These are phyloP conservation scores for Thalassarche chlororhynchos DNA, from an alignment of 2,113 vertebrate species.

Conservation along the genomic window DNA sequence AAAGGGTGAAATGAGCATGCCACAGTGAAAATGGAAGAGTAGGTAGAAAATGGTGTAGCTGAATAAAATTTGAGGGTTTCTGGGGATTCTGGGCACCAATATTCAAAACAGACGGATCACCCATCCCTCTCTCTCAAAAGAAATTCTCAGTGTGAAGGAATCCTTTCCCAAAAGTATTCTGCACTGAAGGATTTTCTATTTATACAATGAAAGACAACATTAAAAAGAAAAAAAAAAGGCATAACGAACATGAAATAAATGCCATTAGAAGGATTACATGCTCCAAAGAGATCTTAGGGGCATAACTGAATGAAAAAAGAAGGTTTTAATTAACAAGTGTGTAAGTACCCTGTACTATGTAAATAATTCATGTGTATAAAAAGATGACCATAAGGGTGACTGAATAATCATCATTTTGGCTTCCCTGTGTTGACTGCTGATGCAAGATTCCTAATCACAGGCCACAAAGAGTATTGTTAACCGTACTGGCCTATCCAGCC, in stretches of 20 bases:
- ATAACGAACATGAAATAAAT: constrained; percentile 15
- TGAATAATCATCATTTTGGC: background rate
- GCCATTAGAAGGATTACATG: background rate
- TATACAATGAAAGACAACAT: background rate
- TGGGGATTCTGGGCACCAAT: background rate
- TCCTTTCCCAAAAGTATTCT: background rate
- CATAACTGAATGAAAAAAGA: background rate
- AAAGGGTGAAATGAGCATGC: background rate
- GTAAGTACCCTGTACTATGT: background rate
- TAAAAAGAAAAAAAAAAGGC: too few relatives aligned
- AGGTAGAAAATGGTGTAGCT: background rate
- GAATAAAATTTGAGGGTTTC: background rate
- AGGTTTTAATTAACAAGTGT: constrained; percentile 20
- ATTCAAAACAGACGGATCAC: background rate
- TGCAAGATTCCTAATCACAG: background rate
- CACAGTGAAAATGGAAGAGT: background rate
- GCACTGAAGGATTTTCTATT: background rate
- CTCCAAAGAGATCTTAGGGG: background rate
- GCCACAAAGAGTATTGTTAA: background rate
- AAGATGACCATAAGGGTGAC: constrained; percentile 6
- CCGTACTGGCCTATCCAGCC: background rate
- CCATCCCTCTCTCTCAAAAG: background rate
- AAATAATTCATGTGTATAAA: constrained; percentile 43
- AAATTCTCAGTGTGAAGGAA: background rate
- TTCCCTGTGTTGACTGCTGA: background rate